phyloP scores from a whole-genome alignment of 2,797 vertebrate species.

The Aselliscus stoliczkanus region DNA sequence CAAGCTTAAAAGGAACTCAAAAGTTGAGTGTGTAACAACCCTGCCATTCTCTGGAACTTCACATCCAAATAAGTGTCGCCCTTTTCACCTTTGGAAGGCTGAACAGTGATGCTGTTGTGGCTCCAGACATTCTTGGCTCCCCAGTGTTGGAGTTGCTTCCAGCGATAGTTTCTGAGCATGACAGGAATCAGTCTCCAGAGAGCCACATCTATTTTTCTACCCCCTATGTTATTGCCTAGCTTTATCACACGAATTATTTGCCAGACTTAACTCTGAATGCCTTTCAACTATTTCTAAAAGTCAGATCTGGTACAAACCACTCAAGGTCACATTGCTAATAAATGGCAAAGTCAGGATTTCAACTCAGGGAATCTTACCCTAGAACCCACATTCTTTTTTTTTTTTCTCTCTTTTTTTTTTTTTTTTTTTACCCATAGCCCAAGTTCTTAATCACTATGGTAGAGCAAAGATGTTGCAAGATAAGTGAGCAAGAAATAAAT shows the following conservation, averaged over 20 bases:
- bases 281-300: slow-evolving; percentile 22
- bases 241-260: not conserved
- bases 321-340: not conserved
- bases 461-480: not conserved
- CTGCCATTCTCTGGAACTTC: not conserved
- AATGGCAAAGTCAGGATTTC: no score
- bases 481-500: not conserved
- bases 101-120: not conserved
- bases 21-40: not conserved
- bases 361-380: not conserved
- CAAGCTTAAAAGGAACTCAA: not conserved
- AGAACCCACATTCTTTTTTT: not conserved
- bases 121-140: not conserved
- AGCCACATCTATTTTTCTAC: not conserved
- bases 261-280: not conserved
- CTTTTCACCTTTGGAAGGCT: not conserved
- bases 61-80: not conserved
- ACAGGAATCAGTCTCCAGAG: not conserved
- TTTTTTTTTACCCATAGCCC: no score
- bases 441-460: not conserved
- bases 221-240: not conserved
- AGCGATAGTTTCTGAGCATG: not conserved
- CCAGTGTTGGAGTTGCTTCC: not conserved
- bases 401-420: not conserved
- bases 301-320: not conserved